phyloP scores from a whole-genome alignment of 2,797 vertebrate genomes.

The Prunella strophiata region DNA sequence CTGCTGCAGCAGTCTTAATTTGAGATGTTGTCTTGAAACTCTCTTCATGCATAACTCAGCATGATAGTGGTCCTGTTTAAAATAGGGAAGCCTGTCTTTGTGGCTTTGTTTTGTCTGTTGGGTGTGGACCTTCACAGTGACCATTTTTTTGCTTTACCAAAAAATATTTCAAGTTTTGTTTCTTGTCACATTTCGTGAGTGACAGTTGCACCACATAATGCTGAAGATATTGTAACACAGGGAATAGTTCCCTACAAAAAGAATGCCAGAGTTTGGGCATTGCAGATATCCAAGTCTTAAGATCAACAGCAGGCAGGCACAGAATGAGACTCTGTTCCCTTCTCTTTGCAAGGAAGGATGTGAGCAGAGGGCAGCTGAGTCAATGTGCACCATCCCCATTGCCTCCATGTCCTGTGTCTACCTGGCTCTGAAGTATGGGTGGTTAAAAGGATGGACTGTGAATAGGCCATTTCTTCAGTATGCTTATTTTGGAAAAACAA shows the following conservation, averaged over 20 bases:
- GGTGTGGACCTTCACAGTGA: not conserved
- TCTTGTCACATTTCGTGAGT: not conserved
- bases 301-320: not conserved
- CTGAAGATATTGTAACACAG: not conserved
- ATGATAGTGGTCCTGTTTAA: not conserved
- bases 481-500: not conserved
- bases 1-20: not conserved
- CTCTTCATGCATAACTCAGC: accelerated
- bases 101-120: not conserved
- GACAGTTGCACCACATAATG: not conserved
- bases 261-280: not conserved
- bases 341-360: not conserved
- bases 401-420: not conserved
- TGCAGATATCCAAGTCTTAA: not conserved
- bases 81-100: not conserved
- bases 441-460: not conserved
- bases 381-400: not conserved
- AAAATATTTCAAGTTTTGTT: not conserved
- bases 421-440: not conserved
- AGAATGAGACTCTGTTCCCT: not conserved
- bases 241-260: not conserved
- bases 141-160: not conserved
- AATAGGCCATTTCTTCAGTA: not conserved
- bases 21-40: not conserved
- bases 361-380: not conserved